Evolutionary conservation across 2,113 vertebrate genomes (phyloP), one percentile per base, ranked within the genome.

Genomic region (Cnemophilus loriae): DNA sequence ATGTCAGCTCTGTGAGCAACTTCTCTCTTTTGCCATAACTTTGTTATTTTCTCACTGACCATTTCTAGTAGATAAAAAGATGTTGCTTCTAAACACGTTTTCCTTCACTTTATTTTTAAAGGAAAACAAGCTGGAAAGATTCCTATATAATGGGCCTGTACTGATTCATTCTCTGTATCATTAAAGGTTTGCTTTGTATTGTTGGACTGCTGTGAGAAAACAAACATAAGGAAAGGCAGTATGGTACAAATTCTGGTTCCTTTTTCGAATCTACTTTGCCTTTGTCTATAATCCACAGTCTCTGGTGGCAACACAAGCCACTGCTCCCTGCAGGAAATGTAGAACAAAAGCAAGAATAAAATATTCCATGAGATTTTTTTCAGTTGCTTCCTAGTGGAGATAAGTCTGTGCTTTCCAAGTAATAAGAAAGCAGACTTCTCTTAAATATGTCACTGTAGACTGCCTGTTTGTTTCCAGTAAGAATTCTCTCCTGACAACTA

Each of bases 301-400:
- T 84, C 53, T 15, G 8, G 47, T 83, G 68, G 57, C 50, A 95
- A n/a, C 44, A 57, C 60, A 89, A 81, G 59, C 30, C 71, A 65
- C 28, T 1, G 1, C 68, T 84, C 88, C 55, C 90, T 56, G 60
- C 64, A 91, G 81, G 90, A 93, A 93, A 65, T 56, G 59, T 39
- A 65, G 68, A 93, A 95, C n/a, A 91, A 91, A 94, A 93, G 32
- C 28, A 65, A 14, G 33, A 92, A 95, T 71, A 93, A 95, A 89
- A 93, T 95, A 91, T 92, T 93, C 65, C 35, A 32, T 75, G 42
- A 37, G 9, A 57, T 28, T 84, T 61, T 76, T 52, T 92, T 83
- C 71, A 87, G 24, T 92, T 87, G 49, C 52, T 87, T 78, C 60
- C 77, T 86, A 30, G 42, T 37, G n/a, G 56, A 81, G 49, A 24